Conservation (phyloP, 1,140 invertebrate genomes). For the Drosophila burlai region DNA sequence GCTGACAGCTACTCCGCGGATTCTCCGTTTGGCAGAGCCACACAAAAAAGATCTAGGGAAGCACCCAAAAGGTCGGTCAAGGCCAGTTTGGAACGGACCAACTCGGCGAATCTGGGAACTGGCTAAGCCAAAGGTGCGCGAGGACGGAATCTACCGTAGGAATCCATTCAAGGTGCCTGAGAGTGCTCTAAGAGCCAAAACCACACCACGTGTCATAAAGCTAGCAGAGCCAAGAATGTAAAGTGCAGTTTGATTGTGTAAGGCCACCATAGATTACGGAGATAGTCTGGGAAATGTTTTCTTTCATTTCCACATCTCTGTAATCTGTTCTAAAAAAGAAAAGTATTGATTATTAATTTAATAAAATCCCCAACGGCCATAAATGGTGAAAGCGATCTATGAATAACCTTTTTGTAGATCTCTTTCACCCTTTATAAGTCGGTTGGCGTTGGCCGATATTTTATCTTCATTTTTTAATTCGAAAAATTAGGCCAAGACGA, state of each 20-base stretch:
- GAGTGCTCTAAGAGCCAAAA: slow-evolving; percentile 5
- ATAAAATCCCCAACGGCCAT: slow-evolving; percentile 1
- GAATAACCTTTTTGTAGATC: neutral
- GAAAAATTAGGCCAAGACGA: neutral
- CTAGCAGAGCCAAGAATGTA: slow-evolving; percentile 16
- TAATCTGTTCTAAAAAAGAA: neutral
- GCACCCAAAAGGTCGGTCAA: no score
- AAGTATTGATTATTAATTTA: neutral
- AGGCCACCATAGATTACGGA: neutral
- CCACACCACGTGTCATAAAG: slow-evolving; percentile 12
- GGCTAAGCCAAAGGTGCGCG: slow-evolving; percentile 6
- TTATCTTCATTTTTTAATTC: neutral
- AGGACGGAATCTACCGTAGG: neutral
- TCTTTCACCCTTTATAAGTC: slow-evolving; percentile 4
- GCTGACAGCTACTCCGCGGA: slow-evolving; percentile 6
- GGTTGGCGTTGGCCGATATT: neutral
- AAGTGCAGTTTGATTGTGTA: neutral
- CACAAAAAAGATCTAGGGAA: neutral
- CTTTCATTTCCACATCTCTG: neutral
- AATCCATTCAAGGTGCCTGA: neutral
- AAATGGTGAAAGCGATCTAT: neutral
- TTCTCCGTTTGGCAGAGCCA: slow-evolving; percentile 3
- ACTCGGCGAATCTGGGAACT: slow-evolving; percentile 3
- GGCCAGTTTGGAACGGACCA: neutral
- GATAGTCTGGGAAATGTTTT: neutral